Conservation (phyloP, 2,888 invertebrate species). For the Sphaerophoria taeniata region DNA sequence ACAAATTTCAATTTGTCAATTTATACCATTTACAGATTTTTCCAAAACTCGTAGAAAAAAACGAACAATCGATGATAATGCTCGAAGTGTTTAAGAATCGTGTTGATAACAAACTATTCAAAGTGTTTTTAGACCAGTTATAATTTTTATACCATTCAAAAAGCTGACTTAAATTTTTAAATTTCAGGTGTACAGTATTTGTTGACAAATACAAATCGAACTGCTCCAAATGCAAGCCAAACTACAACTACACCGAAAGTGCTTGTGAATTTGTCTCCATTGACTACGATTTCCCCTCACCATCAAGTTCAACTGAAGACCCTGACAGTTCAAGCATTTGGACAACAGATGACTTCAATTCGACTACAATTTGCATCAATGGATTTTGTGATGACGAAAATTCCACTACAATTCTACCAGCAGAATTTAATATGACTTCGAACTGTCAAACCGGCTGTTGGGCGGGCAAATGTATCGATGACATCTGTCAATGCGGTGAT, state of each 20-base stretch:
- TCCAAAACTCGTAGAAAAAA: too few relatives aligned
- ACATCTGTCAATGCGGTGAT: slow-evolving; percentile 44
- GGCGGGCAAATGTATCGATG: slow-evolving; percentile 40
- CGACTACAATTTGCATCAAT: background rate
- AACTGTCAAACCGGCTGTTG: slow-evolving; percentile 41
- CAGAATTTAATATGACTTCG: background rate
- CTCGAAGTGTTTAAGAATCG: too few relatives aligned
- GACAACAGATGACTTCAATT: background rate
- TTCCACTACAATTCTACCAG: background rate
- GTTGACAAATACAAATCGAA: background rate
- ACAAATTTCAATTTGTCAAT: too few relatives aligned
- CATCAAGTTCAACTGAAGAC: background rate
- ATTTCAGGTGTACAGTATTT: too few relatives aligned
- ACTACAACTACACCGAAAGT: slow-evolving; percentile 58
- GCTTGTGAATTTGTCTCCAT: slow-evolving; percentile 65
- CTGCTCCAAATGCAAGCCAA: background rate
- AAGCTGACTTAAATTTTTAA: too few relatives aligned
- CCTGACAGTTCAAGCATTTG: too few relatives aligned
- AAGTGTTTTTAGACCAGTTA: too few relatives aligned
- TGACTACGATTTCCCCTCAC: too few relatives aligned
- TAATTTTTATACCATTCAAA: too few relatives aligned
- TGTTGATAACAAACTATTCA: too few relatives aligned
- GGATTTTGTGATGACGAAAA: background rate
- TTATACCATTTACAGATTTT: too few relatives aligned
- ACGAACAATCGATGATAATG: too few relatives aligned